Base-by-base conservation (phyloP, 2,113 vertebrate species). In the Bombycilla garrulus region DNA sequence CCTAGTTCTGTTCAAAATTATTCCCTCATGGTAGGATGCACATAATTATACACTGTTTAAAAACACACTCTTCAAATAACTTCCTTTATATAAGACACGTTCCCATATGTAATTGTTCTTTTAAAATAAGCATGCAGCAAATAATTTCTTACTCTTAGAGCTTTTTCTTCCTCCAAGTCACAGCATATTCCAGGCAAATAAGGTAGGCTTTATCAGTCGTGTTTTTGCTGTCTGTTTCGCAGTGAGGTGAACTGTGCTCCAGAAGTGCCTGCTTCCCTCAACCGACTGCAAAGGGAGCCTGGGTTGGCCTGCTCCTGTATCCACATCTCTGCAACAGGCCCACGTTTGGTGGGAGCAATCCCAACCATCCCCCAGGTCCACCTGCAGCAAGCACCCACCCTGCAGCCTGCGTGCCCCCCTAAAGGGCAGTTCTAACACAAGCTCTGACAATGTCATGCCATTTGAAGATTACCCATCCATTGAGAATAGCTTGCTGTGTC, bases 1-100 rank as follows among this genome's bases (percentile, higher is more conserved):
- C 58, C 90, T 95, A 97, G 96, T 92, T 92, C 61, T 64, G 81
- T 86, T 97, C 88, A 93, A 95, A 97, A 97, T 95, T 94, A 96
- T 96, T 93, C 85, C 88, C 96, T 91, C 53, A 92, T n/a, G 38
- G 71, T 44, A 69, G 91, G 76, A 97, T 93, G 92, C 71, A 93
- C 84, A 86, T 90, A 96, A 95, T 95, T 93, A 95, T 28, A 70
- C 33, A 85, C 60, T 90, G 73, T 82, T 96, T 87, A 76, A 70
- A 93, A 95, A 84, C 81, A 90, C 4, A 62, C n/a, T 78, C 81
- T 88, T 81, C 45, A 94, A 96, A 94, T 72, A 62, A 77, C 93
- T 88, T 85, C 80, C 69, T 77, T 82, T 83, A 71, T 66, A 40
- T 66, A 92, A 81, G 88, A 86, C 64, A 78, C 33, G 67, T 11